A percentile compares a stretch with the other conserved stretches of the same genome.
phyloP scores from a whole-genome alignment of 1,140 invertebrate genomes.

The Leguminivora glycinivorella region DNA sequence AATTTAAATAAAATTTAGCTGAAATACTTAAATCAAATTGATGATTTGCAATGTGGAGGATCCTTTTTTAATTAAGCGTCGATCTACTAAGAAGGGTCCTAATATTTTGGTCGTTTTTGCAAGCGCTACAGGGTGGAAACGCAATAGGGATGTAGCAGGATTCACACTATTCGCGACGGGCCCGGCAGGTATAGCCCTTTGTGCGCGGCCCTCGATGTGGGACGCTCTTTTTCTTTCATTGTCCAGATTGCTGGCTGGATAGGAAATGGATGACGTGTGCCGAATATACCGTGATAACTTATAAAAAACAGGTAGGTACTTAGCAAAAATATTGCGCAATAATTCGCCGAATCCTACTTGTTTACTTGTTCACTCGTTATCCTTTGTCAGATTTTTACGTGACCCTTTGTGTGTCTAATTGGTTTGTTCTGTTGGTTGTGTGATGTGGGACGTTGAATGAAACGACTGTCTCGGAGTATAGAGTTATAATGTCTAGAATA shows the following conservation, averaged over 20 bases:
- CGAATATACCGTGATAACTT: slow-evolving; percentile 44
- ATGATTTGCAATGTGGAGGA: too few species aligned
- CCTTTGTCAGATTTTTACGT: background rate
- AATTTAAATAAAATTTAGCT: background rate
- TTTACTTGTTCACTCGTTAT: background rate
- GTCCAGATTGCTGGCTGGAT: slow-evolving; percentile 55
- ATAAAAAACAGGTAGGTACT: slow-evolving; percentile 31
- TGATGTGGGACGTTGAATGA: too few species aligned
- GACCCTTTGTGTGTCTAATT: background rate
- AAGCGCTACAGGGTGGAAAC: slow-evolving; percentile 37
- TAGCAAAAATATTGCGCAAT: background rate
- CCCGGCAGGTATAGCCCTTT: slow-evolving; percentile 44
- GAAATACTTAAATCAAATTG: background rate
- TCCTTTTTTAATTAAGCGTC: background rate
- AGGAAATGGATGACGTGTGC: slow-evolving; percentile 64
- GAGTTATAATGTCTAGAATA: too few species aligned
- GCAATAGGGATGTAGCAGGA: slow-evolving; percentile 12
- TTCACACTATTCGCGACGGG: slow-evolving; percentile 51
- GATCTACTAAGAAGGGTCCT: background rate
- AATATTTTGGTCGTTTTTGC: slow-evolving; percentile 33
- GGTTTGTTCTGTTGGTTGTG: background rate
- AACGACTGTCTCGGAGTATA: too few species aligned
- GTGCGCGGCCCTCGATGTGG: slow-evolving; percentile 40
- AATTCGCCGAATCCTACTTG: background rate
- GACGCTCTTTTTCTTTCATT: slow-evolving; percentile 54